phyloP scores from a whole-genome alignment of 1,140 invertebrate genomes.

The Drosophila watanabei region DNA sequence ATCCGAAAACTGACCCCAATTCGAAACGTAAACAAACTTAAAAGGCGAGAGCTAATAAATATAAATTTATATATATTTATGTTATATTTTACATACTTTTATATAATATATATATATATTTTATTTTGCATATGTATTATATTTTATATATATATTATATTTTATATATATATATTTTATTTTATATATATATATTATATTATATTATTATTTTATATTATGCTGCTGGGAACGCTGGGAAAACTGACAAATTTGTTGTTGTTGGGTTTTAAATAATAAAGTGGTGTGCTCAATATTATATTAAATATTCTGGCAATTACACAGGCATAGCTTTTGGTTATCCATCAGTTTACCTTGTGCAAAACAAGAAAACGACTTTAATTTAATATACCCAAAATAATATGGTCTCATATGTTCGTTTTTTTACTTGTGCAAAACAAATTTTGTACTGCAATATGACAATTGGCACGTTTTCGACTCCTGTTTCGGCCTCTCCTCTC shows the following conservation, averaged over 20 bases:
- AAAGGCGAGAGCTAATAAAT: slow-evolving; percentile 5
- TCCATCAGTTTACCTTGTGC: neutral
- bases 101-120: no score
- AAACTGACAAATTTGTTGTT: neutral
- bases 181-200: neutral
- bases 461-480: slow-evolving; percentile 16
- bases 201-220: neutral
- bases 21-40: slow-evolving; percentile 11
- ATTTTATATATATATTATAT: no score
- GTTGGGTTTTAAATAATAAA: neutral
- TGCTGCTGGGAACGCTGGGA: neutral
- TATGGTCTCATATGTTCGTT: neutral
- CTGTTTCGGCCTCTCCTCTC: neutral
- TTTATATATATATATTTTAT: no score
- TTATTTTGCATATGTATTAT: no score
- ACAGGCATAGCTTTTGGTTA: neutral
- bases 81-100: no score
- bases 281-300: neutral
- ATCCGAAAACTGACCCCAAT: slow-evolving; percentile 9
- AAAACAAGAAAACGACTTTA: neutral
- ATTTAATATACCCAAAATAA: neutral
- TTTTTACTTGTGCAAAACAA: neutral
- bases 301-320: neutral
- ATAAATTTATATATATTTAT: no score
- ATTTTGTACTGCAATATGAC: slow-evolving; percentile 14